These are phyloP conservation scores for Lagopus leucura DNA, from an alignment of 2,113 vertebrate species.

Conservation along the genomic window DNA sequence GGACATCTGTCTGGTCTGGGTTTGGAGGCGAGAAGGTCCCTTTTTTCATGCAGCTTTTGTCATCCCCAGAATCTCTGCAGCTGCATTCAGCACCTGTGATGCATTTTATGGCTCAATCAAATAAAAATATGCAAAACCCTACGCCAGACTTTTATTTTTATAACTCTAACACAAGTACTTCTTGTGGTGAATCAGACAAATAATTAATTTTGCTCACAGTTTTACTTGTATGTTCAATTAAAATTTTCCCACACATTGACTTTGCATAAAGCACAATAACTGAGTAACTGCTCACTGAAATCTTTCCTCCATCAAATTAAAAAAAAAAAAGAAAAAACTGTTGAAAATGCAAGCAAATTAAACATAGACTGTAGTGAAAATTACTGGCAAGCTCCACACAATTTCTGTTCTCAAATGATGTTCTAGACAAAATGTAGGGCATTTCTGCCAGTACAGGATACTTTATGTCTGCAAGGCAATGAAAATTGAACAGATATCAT, in stretches of 20 bases:
- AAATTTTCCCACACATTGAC: neutral
- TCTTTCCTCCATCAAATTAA: neutral
- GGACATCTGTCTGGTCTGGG: neutral
- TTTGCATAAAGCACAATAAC: neutral
- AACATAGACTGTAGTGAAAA: neutral
- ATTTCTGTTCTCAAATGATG: neutral
- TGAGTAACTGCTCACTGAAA: neutral
- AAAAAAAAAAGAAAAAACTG: neutral
- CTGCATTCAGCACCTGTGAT: neutral
- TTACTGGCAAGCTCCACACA: neutral
- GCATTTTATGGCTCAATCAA: neutral
- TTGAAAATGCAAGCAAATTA: neutral
- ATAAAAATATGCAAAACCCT: neutral
- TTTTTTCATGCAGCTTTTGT: neutral
- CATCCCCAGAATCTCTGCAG: fast-evolving
- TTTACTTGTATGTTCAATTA: neutral
- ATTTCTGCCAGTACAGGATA: neutral
- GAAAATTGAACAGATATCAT: neutral
- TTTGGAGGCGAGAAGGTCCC: fast-evolving
- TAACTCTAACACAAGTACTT: neutral
- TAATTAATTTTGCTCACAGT: neutral
- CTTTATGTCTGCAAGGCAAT: neutral
- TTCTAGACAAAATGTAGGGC: neutral
- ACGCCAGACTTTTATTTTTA: neutral
- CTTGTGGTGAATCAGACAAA: neutral